These are phyloP conservation scores for Autographa pulchrina DNA, from an alignment of 2,888 invertebrate genomes.

Conservation along the genomic window DNA sequence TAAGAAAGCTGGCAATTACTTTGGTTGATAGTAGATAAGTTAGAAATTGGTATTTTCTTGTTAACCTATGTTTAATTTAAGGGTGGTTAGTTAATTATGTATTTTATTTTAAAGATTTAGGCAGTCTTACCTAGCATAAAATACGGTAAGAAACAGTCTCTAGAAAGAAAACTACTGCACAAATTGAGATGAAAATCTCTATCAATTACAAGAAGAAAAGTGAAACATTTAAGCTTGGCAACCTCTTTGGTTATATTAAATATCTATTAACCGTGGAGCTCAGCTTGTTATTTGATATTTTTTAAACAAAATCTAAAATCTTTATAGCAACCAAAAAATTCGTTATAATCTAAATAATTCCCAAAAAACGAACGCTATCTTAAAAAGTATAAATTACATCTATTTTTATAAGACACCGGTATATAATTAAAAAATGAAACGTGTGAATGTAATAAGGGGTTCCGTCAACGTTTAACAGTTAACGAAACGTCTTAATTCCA, in stretches of 20 bases:
- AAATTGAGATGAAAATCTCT: too few species aligned
- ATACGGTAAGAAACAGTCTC: too few species aligned
- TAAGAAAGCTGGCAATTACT: constrained; percentile 12
- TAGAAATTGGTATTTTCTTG: background rate
- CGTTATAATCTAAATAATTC: constrained; percentile 20
- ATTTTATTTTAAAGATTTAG: too few species aligned
- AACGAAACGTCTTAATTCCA: constrained; percentile 78
- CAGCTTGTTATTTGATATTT: too few species aligned
- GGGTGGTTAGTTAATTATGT: too few species aligned
- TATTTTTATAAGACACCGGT: constrained; percentile 61
- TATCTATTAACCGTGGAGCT: too few species aligned
- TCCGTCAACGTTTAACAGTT: constrained; percentile 77
- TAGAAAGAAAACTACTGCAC: too few species aligned
- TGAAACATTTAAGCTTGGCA: too few species aligned
- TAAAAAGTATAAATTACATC: constrained; percentile 49
- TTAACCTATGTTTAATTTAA: background rate
- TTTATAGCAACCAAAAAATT: background rate
- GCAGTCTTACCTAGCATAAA: too few species aligned
- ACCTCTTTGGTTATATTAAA: too few species aligned
- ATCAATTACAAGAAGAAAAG: too few species aligned
- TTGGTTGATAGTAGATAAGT: background rate
- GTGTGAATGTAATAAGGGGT: constrained; percentile 84
- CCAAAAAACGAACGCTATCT: constrained; percentile 24
- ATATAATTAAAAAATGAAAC: constrained; percentile 82
- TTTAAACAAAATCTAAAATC: too few species aligned